Evolutionary conservation across 2,888 invertebrate genomes (phyloP).

Genomic region (Eudasyphora cyanicolor): DNA sequence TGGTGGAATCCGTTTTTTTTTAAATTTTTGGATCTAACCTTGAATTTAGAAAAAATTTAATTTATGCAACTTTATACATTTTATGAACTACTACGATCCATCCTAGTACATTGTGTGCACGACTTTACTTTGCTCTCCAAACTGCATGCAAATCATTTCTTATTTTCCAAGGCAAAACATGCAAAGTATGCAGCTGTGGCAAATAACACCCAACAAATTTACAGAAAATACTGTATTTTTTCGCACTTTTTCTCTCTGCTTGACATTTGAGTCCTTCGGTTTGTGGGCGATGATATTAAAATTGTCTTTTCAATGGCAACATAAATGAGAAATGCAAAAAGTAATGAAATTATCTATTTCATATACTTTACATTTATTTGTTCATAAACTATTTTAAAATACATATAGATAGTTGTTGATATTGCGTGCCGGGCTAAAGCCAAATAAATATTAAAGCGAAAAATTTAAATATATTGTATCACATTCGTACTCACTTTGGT

Average conservation of each 20-base stretch:
- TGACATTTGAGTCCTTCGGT: background rate
- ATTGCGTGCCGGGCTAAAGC: too few species aligned
- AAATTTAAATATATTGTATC: too few species aligned
- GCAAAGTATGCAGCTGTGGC: conserved; percentile 18
- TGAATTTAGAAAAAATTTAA: background rate
- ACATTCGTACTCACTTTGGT: too few species aligned
- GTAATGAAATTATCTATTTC: too few species aligned
- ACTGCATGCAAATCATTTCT: conserved; percentile 32
- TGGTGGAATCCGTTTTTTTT: too few species aligned
- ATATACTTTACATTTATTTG: too few species aligned
- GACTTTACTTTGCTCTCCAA: conserved; percentile 24
- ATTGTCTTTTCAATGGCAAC: background rate
- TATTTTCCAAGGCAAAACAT: conserved; percentile 19
- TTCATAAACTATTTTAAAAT: too few species aligned
- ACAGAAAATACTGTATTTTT: background rate
- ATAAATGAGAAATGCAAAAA: too few species aligned
- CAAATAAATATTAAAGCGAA: too few species aligned
- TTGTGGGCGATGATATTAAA: background rate
- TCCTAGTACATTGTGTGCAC: background rate
- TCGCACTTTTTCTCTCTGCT: background rate
- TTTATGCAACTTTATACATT: background rate
- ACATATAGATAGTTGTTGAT: too few species aligned
- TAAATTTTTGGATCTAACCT: too few species aligned
- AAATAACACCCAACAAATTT: conserved; percentile 30
- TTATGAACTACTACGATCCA: too few species aligned